Percentiles rank a stretch among this genome's conserved stretches.
These are phyloP conservation scores for Druon quercuslanigerum DNA, from an alignment of 1,140 invertebrate species.

Conservation along the genomic window DNA sequence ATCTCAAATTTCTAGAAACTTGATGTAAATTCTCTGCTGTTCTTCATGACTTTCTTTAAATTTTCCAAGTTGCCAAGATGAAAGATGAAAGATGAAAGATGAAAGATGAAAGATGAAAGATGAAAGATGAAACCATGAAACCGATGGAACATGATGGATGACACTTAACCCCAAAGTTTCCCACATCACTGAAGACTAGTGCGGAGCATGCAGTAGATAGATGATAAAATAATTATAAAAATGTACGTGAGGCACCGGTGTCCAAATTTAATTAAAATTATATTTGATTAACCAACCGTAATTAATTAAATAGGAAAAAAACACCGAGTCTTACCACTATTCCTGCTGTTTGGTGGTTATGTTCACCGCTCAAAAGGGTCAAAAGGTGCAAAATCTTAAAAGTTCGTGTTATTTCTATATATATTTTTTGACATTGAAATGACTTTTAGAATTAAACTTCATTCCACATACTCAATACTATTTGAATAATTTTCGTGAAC, in stretches of 20 bases:
- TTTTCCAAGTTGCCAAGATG: not conserved
- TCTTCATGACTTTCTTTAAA: not conserved
- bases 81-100: too few relatives aligned
- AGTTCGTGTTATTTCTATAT: not conserved
- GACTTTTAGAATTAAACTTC: not conserved
- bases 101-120: not conserved
- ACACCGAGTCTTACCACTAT: too few relatives aligned
- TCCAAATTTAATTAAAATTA: slow-evolving; percentile 7
- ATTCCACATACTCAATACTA: not conserved
- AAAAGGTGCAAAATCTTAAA: not conserved
- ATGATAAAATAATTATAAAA: slow-evolving; percentile 15
- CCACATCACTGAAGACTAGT: not conserved
- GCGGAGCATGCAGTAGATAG: not conserved
- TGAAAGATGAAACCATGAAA: too few relatives aligned
- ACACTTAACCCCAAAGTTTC: slow-evolving; percentile 9
- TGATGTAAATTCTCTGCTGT: not conserved
- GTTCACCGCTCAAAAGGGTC: not conserved
- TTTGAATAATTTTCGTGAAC: too few relatives aligned
- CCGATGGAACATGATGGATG: not conserved
- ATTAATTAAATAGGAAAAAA: not conserved
- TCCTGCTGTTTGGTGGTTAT: not conserved
- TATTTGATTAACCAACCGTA: too few relatives aligned
- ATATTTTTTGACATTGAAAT: slow-evolving; percentile 18
- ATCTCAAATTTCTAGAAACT: too few relatives aligned
- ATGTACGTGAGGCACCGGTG: slow-evolving; percentile 12